Evolutionary conservation across 2,888 invertebrate species (phyloP), one percentile per base, ranked within the genome.

Genomic region (Ophion obscuratus): DNA sequence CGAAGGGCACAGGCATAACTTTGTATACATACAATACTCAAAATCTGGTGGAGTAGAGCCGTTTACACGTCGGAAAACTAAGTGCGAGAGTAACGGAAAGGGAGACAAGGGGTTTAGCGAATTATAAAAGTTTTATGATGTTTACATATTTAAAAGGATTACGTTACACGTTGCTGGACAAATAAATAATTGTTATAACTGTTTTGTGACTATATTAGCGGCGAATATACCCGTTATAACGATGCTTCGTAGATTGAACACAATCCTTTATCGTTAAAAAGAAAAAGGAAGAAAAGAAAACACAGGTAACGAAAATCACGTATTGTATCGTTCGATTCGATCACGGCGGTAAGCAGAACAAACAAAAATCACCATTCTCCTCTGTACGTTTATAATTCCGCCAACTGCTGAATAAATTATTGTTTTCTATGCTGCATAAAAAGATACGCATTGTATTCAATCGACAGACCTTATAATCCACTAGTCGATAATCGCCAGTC

Each of bases 361-460:
- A 53, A 14, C 3, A 53, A n/a, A 77, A 57, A 62, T 44, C 36
- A 44, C 80, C 77, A 74, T 83, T 70, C 57, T 90, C 85, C 79
- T 86, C 87, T 91, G 90, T 91, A 92, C 88, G 89, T 92, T 91
- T 90, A 90, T 91, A 90, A 90, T 89, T 89, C 90, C 89, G 90
- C 91, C 89, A 87, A 91, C 90, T 89, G 91, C 92, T 93, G 90
- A 93, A 93, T 93, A 93, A 93, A 93, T 93, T 93, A 92, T 93
- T 93, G 92, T 93, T 93, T 93, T 92, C 89, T 92, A 93, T 93
- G 92, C 92, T 93, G 89, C 90, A 90, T 79, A 87, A 80, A 83
- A 75, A 80, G 80, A 83, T 71, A 36, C 5, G 59, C 47, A 24
- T 24, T 81, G 62, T 76, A 68, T 78, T 73, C 40, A 75, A 83